These are phyloP conservation scores for Brachirus orientalis DNA, from an alignment of 2,113 vertebrate genomes.

Conservation along the genomic window DNA sequence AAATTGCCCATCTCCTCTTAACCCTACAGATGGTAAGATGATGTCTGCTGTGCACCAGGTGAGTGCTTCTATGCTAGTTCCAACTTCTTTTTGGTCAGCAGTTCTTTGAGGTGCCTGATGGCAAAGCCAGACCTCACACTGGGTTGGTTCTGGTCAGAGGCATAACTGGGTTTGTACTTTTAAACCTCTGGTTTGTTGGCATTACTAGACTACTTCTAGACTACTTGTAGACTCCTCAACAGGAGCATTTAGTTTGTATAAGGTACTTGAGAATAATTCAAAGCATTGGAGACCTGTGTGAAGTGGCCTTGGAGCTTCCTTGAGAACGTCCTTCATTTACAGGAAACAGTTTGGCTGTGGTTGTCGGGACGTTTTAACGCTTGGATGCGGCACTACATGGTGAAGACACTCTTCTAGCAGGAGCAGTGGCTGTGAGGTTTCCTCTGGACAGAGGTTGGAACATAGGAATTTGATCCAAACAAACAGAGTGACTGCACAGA, in stretches of 20 bases:
- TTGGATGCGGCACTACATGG: accelerated
- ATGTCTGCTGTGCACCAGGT: too few species aligned
- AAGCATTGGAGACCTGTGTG: too few species aligned
- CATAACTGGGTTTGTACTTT: background rate
- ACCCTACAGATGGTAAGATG: too few species aligned
- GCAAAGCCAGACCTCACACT: too few species aligned
- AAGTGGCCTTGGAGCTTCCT: background rate
- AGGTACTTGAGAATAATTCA: background rate
- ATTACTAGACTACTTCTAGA: background rate
- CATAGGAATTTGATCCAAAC: background rate
- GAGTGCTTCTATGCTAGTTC: too few species aligned
- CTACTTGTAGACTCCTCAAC: background rate
- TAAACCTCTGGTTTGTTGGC: background rate
- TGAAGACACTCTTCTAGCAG: background rate
- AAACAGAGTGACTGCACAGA: background rate
- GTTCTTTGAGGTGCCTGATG: too few species aligned
- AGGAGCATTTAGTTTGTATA: too few species aligned
- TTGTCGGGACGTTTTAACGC: accelerated
- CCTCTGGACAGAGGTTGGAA: accelerated
- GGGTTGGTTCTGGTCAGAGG: background rate
- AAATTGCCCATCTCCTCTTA: too few species aligned
- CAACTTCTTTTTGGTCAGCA: too few species aligned
- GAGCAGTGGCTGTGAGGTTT: background rate
- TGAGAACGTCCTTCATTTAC: too few species aligned
- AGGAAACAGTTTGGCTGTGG: background rate